Evolutionary conservation across 2,888 invertebrate species (phyloP), one percentile per base, ranked within the genome.

Genomic region (Mesorhabditis spiculigera): DNA sequence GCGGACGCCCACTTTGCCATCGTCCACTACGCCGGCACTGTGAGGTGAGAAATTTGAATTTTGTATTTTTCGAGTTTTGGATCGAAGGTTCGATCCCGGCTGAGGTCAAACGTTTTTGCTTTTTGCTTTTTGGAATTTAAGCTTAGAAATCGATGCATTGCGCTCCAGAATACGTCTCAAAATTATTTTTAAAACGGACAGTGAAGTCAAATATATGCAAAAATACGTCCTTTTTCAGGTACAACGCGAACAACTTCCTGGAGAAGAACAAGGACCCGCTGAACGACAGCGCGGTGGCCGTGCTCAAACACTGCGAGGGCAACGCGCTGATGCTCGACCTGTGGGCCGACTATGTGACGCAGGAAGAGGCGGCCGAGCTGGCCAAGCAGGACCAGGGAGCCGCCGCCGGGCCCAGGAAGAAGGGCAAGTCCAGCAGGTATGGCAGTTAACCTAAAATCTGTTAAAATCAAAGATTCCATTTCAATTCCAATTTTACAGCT

Each of bases 11-110:
- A 98, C 91, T 97, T 98, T 89, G 95, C 96, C 86, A 93, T 98
- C 88, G 94, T 93, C 87, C 97, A 98, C 89, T 98, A 98, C 89
- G 97, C 97, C 89, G 97, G 97, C 89, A 91, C 92, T 89, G 97
- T 94, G 65, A 68, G 28, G 28, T 28, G 28, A 28, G 28, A 28
- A 28, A 28, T 28, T 28, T 28, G 28, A 28, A 28, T 28, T 28
- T 28, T 28, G 28, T 28, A 28, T 28, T 28, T 28, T 28, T 28
- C 28, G 28, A 65, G 50, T 6, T 96, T 96, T 58, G 58, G 10
- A 1, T 28, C 28, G 28, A 28, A 28, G 28, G 28, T 28, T 28
- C 28, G 28, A 28, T 28, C 28, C 28, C 28, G 28, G 28, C 28
- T 28, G 28, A 28, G 28, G 28, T 28, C 28, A 28, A 28, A 28